A percentile compares a stretch with the other conserved stretches of the same genome.
These are phyloP conservation scores for Drosophila mettleri DNA, from an alignment of 2,888 invertebrate species.

Conservation along the genomic window DNA sequence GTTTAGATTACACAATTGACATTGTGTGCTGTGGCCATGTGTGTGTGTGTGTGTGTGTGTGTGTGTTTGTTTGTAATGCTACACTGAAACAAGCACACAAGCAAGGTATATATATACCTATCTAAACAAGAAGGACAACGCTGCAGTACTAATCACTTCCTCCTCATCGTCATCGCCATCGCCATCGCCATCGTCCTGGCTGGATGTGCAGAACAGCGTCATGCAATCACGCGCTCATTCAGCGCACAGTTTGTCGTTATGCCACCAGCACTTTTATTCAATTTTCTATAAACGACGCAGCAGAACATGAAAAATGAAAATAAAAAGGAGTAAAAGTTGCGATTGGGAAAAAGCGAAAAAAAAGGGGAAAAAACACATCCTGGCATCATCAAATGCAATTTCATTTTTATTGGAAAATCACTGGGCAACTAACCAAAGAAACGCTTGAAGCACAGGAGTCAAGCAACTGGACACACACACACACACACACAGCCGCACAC, in stretches of 20 bases:
- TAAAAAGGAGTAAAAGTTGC: slow-evolving; percentile 7
- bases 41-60: neutral
- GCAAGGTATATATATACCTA: neutral
- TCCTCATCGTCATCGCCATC: slow-evolving; percentile 41
- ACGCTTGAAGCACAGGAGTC: slow-evolving; percentile 42
- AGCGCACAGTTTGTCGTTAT: slow-evolving; percentile 75
- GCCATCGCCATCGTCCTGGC: too few species aligned
- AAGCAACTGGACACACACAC: slow-evolving; percentile 22
- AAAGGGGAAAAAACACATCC: slow-evolving; percentile 63
- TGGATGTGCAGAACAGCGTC: slow-evolving; percentile 13
- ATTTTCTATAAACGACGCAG: slow-evolving; percentile 73
- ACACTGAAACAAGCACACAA: slow-evolving; percentile 25
- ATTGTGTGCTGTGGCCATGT: slow-evolving; percentile 52
- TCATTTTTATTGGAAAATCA: slow-evolving; percentile 79
- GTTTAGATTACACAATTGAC: slow-evolving; percentile 61
- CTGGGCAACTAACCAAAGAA: slow-evolving; percentile 71
- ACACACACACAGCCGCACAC: slow-evolving; percentile 8
- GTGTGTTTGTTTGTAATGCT: slow-evolving; percentile 56
- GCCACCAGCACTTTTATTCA: slow-evolving; percentile 77
- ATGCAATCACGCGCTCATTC: slow-evolving; percentile 76
- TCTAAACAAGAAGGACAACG: slow-evolving; percentile 11
- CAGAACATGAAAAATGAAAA: slow-evolving; percentile 41
- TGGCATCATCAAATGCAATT: slow-evolving; percentile 79
- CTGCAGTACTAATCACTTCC: slow-evolving; percentile 70
- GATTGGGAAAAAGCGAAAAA: slow-evolving; percentile 20